Evolutionary conservation across 2,888 invertebrate genomes (phyloP).

Genomic region (Pilophorus perplexus): DNA sequence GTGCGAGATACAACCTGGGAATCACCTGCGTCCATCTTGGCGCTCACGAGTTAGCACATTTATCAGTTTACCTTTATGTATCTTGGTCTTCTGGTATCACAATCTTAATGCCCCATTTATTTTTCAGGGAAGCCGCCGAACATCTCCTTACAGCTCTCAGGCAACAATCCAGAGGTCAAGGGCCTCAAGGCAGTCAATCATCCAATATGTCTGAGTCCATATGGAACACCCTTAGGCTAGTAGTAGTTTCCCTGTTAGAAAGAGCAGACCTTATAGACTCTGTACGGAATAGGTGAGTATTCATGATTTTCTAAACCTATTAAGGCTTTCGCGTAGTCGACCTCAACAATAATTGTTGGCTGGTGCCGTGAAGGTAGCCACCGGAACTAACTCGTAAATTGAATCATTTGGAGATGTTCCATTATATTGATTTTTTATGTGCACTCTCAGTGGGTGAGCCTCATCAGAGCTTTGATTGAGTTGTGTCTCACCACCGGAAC

Average conservation of each 20-base stretch:
- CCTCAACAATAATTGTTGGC: no score
- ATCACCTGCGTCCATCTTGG: constrained; percentile 96
- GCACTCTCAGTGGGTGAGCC: no score
- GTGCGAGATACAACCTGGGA: constrained; percentile 96
- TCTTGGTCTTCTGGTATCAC: neutral
- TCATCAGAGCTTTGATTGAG: no score
- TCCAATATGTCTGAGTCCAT: constrained; percentile 81
- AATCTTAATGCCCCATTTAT: neutral
- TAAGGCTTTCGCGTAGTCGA: no score
- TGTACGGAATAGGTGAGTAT: constrained; percentile 14
- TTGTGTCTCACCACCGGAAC: no score
- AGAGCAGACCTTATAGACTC: constrained; percentile 53
- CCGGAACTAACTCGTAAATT: no score
- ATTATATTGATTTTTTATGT: no score
- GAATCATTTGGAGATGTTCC: neutral
- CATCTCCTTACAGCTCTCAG: constrained; percentile 91
- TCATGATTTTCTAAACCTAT: neutral
- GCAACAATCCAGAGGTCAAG: constrained; percentile 76
- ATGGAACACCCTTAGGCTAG: constrained; percentile 90
- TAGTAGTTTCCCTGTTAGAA: constrained; percentile 71
- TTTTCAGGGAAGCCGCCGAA: constrained; percentile 82
- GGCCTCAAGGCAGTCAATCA: constrained; percentile 48
- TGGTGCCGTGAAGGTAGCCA: no score
- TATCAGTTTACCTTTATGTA: neutral
- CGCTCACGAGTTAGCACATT: constrained; percentile 65